phyloP scores from a whole-genome alignment of 1,140 invertebrate genomes.

The Pachyrhynchus sulphureomaculatus region DNA sequence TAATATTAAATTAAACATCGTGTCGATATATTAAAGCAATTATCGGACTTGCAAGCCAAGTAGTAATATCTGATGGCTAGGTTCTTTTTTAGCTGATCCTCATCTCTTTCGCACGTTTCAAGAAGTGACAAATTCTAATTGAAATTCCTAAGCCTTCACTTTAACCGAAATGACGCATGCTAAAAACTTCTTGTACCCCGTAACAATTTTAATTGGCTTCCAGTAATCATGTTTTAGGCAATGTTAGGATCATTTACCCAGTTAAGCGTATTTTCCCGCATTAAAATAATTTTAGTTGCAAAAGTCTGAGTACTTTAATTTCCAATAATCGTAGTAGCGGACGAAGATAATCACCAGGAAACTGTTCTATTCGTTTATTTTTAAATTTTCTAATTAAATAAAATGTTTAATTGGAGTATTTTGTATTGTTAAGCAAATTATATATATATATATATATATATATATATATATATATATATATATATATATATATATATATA shows the following conservation, averaged over 20 bases:
- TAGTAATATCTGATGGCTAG: background rate
- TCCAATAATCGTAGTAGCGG: conserved; percentile 18
- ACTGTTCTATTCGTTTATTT: background rate
- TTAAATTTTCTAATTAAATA: no score
- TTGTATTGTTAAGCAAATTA: no score
- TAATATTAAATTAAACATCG: no score
- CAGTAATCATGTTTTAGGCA: conserved; percentile 34
- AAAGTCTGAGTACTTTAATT: conserved; percentile 20
- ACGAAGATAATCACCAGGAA: conserved; percentile 7
- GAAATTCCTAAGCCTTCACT: conserved; percentile 47
- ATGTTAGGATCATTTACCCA: conserved; percentile 31
- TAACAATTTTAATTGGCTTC: conserved; percentile 50
- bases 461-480: no score
- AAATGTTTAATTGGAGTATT: no score
- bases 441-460: no score
- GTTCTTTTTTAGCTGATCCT: conserved; percentile 34
- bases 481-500: no score
- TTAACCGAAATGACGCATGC: conserved; percentile 43
- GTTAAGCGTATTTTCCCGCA: conserved; percentile 25
- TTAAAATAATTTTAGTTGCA: conserved; percentile 30
- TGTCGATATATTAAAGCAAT: no score
- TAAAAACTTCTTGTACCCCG: conserved; percentile 36
- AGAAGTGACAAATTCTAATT: conserved; percentile 51
- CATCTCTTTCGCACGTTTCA: conserved; percentile 42
- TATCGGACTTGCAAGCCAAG: background rate